Evolutionary conservation across 2,113 vertebrate species (phyloP).

Genomic region (Mixornis gularis): DNA sequence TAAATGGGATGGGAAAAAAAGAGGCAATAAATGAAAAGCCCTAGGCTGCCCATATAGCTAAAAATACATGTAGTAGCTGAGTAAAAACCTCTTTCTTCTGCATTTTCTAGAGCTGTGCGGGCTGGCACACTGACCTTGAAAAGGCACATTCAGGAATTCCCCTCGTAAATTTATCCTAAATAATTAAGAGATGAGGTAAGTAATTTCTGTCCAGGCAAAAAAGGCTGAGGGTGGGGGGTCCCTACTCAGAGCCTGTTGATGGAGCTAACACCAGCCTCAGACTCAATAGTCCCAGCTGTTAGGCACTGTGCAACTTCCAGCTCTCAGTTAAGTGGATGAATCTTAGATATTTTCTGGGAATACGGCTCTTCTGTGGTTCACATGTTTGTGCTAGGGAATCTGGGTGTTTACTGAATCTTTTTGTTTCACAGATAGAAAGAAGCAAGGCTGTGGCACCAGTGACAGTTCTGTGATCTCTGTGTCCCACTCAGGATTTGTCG

Average conservation of each 20-base stretch:
- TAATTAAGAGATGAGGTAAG: neutral
- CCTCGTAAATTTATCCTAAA: neutral
- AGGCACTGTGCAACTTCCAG: neutral
- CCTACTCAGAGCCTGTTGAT: neutral
- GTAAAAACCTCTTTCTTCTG: neutral
- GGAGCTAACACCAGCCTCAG: neutral
- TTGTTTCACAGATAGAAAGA: neutral
- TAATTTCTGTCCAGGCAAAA: neutral
- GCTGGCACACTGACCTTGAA: neutral
- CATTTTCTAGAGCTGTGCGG: neutral
- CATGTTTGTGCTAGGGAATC: neutral
- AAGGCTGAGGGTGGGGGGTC: fast-evolving
- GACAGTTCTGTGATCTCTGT: neutral
- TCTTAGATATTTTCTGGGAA: neutral
- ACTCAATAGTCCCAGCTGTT: neutral
- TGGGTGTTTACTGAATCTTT: neutral
- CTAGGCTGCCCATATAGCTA: neutral
- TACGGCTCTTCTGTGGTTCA: neutral
- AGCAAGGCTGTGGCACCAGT: neutral
- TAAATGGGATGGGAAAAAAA: neutral
- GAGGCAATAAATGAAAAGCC: neutral
- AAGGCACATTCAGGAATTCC: neutral
- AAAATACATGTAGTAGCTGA: neutral
- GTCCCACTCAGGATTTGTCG: neutral
- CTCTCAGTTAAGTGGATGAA: neutral